Percentiles rank a stretch among this genome's conserved stretches.
phyloP scores from a whole-genome alignment of 2,113 vertebrate species.

The Psettodes erumei region DNA sequence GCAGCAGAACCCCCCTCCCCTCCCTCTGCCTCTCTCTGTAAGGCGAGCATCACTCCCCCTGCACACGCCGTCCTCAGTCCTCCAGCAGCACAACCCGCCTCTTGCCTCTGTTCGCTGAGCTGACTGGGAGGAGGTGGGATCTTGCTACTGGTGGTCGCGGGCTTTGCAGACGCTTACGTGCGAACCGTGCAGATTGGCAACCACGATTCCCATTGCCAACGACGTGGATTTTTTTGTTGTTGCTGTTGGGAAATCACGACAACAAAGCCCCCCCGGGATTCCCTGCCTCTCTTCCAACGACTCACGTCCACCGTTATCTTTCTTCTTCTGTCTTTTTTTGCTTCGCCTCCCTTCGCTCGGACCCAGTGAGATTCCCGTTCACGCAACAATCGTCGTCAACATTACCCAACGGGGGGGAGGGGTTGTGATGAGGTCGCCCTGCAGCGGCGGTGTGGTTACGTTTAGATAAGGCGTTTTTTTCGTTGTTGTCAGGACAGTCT shows the following conservation, averaged over 20 bases:
- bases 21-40: background rate
- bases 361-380: background rate
- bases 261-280: background rate
- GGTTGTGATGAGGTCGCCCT: constrained; percentile 62
- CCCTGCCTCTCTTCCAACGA: background rate
- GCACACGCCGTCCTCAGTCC: constrained; percentile 51
- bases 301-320: background rate
- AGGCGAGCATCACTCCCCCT: constrained; percentile 60
- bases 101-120: constrained; percentile 28
- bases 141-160: constrained; percentile 47
- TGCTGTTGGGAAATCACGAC: background rate
- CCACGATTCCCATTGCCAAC: constrained; percentile 1
- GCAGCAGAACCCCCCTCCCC: constrained; percentile 5
- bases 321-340: background rate
- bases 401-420: constrained; percentile 7
- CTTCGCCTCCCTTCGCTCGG: background rate
- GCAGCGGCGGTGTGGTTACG: constrained; percentile 12
- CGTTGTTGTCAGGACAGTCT: constrained; percentile 1
- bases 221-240: background rate
- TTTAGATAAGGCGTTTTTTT: constrained; percentile 9
- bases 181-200: constrained; percentile 46
- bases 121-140: constrained; percentile 59
- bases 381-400: background rate
- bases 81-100: constrained; percentile 9
- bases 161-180: constrained; percentile 48